Percentiles rank a stretch among this genome's conserved stretches.
phyloP scores from a whole-genome alignment of 2,888 invertebrate genomes.

The Epinotia demarniana region DNA sequence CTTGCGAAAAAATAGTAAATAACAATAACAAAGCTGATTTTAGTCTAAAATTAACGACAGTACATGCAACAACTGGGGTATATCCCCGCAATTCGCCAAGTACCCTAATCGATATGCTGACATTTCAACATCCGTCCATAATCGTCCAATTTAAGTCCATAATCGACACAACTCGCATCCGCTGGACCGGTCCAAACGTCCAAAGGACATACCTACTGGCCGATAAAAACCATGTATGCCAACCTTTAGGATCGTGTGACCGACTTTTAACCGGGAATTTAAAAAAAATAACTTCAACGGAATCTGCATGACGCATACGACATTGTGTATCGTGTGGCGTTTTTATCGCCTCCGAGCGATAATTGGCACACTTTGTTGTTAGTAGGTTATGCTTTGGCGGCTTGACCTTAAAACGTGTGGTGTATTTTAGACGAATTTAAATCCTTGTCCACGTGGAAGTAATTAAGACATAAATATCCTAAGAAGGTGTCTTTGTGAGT shows the following conservation, averaged over 20 bases:
- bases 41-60: too few species aligned
- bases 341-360: constrained; percentile 47
- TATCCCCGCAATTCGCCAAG: not conserved
- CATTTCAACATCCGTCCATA: constrained; percentile 37
- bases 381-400: constrained; percentile 45
- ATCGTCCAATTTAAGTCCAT: constrained; percentile 25
- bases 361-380: constrained; percentile 57
- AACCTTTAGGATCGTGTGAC: constrained; percentile 33
- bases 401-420: constrained; percentile 27
- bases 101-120: constrained; percentile 21
- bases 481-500: not conserved
- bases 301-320: constrained; percentile 6
- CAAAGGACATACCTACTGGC: constrained; percentile 12
- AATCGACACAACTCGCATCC: constrained; percentile 26
- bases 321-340: constrained; percentile 14
- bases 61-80: not conserved
- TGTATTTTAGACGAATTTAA: not conserved
- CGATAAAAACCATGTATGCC: constrained; percentile 19
- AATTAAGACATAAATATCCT: not conserved
- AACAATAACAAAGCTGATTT: not conserved
- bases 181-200: constrained; percentile 27
- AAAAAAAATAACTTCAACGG: constrained; percentile 1
- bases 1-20: not conserved
- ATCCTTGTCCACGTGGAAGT: not conserved
- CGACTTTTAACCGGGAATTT: constrained; percentile 13